Percentiles rank a stretch among this genome's conserved stretches.
phyloP scores from a whole-genome alignment of 2,888 invertebrate species.

The Acanthosoma haemorrhoidale region DNA sequence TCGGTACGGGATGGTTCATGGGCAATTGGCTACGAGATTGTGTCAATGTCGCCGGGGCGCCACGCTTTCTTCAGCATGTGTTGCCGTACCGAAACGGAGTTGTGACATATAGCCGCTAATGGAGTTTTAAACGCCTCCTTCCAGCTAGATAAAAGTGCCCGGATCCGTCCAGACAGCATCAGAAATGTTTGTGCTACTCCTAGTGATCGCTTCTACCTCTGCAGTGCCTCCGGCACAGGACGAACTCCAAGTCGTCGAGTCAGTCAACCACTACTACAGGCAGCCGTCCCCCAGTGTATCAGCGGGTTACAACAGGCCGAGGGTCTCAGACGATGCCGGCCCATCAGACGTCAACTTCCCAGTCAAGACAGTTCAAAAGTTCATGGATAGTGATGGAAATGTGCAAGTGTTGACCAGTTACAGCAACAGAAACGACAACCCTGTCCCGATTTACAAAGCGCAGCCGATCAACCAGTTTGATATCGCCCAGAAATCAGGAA shows the following conservation, averaged over 20 bases:
- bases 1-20: slow-evolving; percentile 34
- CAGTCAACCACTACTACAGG: slow-evolving; percentile 29
- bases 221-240: slow-evolving; percentile 13
- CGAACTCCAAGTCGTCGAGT: slow-evolving; percentile 33
- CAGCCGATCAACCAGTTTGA: not conserved
- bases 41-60: slow-evolving; percentile 32
- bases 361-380: slow-evolving; percentile 34
- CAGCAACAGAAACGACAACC: slow-evolving; percentile 32
- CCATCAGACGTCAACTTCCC: slow-evolving; percentile 32
- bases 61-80: slow-evolving; percentile 30
- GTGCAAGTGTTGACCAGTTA: slow-evolving; percentile 36
- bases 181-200: slow-evolving; percentile 22
- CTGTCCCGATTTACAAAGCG: slow-evolving; percentile 33
- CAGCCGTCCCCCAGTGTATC: not conserved
- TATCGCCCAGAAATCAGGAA: not conserved
- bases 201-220: slow-evolving; percentile 15
- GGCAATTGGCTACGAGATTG: slow-evolving; percentile 30
- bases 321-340: not conserved
- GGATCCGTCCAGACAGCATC: not conserved
- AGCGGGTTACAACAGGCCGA: not conserved
- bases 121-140: slow-evolving; percentile 26
- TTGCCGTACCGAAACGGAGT: slow-evolving; percentile 12
- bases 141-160: slow-evolving; percentile 19
- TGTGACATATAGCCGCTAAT: slow-evolving; percentile 13
- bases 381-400: slow-evolving; percentile 36